Evolutionary conservation across 2,113 vertebrate species (phyloP), one percentile per base, ranked within the genome.

Genomic region (Ptychochromis oligacanthus): DNA sequence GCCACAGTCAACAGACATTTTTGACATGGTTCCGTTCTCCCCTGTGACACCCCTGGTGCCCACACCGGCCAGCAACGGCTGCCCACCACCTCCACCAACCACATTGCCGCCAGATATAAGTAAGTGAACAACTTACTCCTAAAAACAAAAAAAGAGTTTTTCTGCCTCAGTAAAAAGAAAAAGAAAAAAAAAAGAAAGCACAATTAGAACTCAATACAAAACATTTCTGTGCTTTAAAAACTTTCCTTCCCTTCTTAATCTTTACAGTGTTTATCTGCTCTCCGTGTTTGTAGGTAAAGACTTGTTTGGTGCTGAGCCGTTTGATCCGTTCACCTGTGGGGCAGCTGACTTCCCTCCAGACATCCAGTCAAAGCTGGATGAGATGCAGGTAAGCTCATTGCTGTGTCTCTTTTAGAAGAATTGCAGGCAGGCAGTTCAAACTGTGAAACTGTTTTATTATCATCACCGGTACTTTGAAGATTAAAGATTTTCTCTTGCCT

Each of bases 11-110:
- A 98, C 97, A 62, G 98, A 99, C 90, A 89, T 99, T 86, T 99
- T 99, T 85, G 98, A 99, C 95, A 99, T 99, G 98, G 96, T 99
- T 92, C 98, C 98, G 31, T 99, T 99, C 94, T 98, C 98, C 80
- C 96, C 97, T 6, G 91, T 96, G 86, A 96, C 97, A 49, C 96
- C 97, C 43, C 94, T 97, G 93, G 95, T 96, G 90, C 96, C 97
- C 76, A 88, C 93, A 60, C 95, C 93, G 86, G 96, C 97, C 91
- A 97, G 95, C 89, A 99, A 99, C 59, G 97, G 97, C 86, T 97
- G 96, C 46, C 96, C 97, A 56, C 97, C 96, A 59, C 97, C 97
- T 57, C 96, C 97, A 31, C 95, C 98, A 20, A 97, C 96, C 76
- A 96, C 94, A 74, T 94, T 96, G 94, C 96, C 98, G 80, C 89